These are phyloP conservation scores for human (Homo sapiens) DNA, from an alignment of 2,113 vertebrate genomes.

Conservation along the genomic window DNA sequence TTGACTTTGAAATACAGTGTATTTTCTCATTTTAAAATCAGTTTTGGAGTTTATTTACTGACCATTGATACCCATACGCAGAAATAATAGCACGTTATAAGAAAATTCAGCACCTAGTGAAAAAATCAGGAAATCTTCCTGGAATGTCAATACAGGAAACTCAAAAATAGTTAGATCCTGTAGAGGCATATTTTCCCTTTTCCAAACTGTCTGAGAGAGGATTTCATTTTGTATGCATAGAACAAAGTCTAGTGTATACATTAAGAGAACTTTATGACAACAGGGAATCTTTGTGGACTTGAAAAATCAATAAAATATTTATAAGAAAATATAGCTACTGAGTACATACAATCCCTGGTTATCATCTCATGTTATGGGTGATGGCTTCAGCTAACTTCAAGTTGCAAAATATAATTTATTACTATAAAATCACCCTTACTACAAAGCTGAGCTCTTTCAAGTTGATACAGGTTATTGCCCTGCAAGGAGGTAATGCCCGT, in stretches of 20 bases:
- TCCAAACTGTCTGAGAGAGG: not conserved
- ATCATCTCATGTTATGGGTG: conserved; percentile 22
- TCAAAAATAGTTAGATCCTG: conserved; percentile 29
- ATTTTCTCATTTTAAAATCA: conserved; percentile 18
- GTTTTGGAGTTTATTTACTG: conserved; percentile 9
- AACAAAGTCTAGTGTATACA: conserved; percentile 51
- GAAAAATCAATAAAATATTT: conserved; percentile 70
- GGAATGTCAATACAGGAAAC: not conserved
- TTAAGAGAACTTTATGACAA: conserved; percentile 61
- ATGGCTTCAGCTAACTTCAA: conserved; percentile 17
- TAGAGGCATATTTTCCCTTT: not conserved
- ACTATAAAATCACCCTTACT: not conserved
- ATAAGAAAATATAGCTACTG: conserved; percentile 57
- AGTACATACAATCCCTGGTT: conserved; percentile 43
- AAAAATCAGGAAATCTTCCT: not conserved
- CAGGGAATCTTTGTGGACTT: conserved; percentile 18
- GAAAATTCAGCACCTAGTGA: not conserved
- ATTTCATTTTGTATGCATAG: conserved; percentile 60
- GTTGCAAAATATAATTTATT: conserved; percentile 56
- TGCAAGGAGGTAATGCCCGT: not conserved
- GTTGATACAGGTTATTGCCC: conserved; percentile 23
- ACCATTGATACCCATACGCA: not conserved
- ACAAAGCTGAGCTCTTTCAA: not conserved
- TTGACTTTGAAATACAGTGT: not conserved
- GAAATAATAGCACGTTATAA: not conserved